Evolutionary conservation across 2,113 vertebrate genomes (phyloP).

Genomic region (Philantomba maxwellii): DNA sequence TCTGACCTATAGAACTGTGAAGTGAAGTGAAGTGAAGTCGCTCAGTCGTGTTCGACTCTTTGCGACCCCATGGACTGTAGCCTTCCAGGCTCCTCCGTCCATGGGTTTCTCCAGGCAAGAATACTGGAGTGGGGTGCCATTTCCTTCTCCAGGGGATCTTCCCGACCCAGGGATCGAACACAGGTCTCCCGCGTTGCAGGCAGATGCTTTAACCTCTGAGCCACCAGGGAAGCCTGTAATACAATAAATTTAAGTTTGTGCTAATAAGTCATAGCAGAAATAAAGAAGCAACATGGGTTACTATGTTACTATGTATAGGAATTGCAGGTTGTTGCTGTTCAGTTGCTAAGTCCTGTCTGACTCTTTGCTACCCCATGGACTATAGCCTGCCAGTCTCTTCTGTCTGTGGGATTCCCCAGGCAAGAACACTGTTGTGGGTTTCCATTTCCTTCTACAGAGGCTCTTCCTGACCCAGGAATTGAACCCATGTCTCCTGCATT

Average conservation of each 20-base stretch:
- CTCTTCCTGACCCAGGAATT: background rate
- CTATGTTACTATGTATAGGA: background rate
- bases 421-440: background rate
- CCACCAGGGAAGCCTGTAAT: no score
- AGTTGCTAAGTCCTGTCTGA: background rate
- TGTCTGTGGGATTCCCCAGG: background rate
- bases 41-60: accelerated
- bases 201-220: no score
- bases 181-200: no score
- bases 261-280: background rate
- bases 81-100: background rate
- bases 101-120: background rate
- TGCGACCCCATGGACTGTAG: background rate
- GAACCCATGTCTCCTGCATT: background rate
- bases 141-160: background rate
- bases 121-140: background rate
- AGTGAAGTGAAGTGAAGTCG: no score
- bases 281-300: background rate
- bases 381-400: background rate
- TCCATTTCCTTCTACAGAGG: background rate
- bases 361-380: background rate
- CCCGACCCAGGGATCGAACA: background rate
- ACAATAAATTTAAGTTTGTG: background rate
- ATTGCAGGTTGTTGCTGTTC: background rate
- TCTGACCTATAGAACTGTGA: no score